Base-by-base conservation (phyloP, 1,140 invertebrate genomes). In the Drosophila leontia region DNA sequence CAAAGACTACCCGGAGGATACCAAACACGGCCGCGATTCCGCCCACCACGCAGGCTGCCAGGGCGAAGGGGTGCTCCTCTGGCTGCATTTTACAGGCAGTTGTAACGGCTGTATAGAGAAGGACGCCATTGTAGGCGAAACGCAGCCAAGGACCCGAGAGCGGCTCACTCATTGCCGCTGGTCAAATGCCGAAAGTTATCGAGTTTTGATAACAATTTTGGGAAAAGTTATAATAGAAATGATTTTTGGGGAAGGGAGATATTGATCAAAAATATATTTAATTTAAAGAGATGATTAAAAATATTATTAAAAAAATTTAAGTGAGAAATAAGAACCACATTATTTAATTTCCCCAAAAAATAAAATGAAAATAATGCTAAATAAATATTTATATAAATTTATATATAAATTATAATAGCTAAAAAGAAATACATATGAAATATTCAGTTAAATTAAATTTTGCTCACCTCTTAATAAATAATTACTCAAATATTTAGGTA, bases 31-130 rank as follows among this genome's bases (percentile, higher is more conserved):
- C 87, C 15, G 78, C 57, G 7, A 76, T 51, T 7, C 78, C 85
- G 3, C 79, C 80, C 53, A 92, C 75, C 6, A 77, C 26, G 26
- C 91, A 90, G 13, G 87, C 91, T 3, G 44, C 48, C 17, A 76
- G 68, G 2, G 72, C 87, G 23, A 70, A 91, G 0, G 91, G 84
- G 48, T 91, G 68, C 51, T 78, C 41, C 11, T 32, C 8, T 3
- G 55, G 44, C n/a, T 47, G 19, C 37, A 90, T 62, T 9, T 77
- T 55, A 11, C 44, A 44, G 26, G 64, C 75, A 3, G 87, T 47
- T 50, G 59, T 29, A 3, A 65, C 45, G 7, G 86, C 65, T 48
- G 77, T 57, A 1, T 58, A 41, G 7, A 86, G 60, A 1, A 92
- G 55, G 12, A 91, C 50, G 8, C 81, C 59, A 39, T 92, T 92